Percentiles rank a stretch among this genome's conserved stretches.
These are phyloP conservation scores for Agrilus planipennis DNA, from an alignment of 1,140 invertebrate genomes.

Conservation along the genomic window DNA sequence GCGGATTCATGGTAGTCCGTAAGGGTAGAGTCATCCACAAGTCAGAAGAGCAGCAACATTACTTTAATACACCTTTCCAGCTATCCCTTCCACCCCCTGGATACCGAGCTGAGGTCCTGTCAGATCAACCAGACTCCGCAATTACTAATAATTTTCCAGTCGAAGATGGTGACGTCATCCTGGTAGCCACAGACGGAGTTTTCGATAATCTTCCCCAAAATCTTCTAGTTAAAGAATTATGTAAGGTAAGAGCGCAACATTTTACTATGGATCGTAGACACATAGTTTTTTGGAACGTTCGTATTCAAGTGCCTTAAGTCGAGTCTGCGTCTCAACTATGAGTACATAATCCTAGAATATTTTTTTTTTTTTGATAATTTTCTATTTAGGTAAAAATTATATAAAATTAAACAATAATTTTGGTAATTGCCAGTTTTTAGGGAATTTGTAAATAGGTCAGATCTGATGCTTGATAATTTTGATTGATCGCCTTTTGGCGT, in stretches of 20 bases:
- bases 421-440: no score
- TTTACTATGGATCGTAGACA: no score
- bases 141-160: constrained; percentile 84
- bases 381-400: no score
- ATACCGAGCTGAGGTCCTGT: constrained; percentile 69
- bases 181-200: constrained; percentile 93
- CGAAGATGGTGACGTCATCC: constrained; percentile 88
- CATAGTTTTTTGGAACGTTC: no score
- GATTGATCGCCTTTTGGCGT: no score
- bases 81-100: constrained; percentile 84
- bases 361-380: no score
- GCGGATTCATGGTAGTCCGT: constrained; percentile 88
- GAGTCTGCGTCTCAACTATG: no score
- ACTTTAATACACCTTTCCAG: constrained; percentile 98
- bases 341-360: no score
- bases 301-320: no score
- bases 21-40: constrained; percentile 77
- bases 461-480: no score
- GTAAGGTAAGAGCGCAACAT: constrained; percentile 39
- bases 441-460: no score
- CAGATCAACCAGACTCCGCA: constrained; percentile 86
- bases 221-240: constrained; percentile 70
- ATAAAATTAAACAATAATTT: no score
- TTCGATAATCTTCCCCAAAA: constrained; percentile 95
- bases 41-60: constrained; percentile 93